Conservation (phyloP, 2,797 vertebrate species). For the Ceryle rudis region DNA sequence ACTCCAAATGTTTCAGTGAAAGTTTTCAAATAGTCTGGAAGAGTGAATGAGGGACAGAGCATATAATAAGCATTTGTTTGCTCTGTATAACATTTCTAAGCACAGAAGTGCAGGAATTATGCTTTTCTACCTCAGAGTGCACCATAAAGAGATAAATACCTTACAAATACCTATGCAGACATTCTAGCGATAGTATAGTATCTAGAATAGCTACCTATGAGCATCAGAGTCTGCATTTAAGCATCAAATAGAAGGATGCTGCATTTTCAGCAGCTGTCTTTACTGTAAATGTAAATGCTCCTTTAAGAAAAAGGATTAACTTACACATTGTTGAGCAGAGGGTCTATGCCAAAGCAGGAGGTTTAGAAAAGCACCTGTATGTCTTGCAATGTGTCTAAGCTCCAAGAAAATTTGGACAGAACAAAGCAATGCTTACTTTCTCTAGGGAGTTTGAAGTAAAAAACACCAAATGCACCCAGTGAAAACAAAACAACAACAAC, state of each 20-base stretch:
- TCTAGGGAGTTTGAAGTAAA: background rate
- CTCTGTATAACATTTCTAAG: background rate
- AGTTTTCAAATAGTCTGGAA: background rate
- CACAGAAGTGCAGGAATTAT: background rate
- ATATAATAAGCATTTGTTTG: background rate
- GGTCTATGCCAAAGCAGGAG: background rate
- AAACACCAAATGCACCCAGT: background rate
- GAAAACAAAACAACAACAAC: background rate
- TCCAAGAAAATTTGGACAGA: background rate
- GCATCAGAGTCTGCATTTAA: background rate
- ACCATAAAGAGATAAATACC: background rate
- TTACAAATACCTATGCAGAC: background rate
- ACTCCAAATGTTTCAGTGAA: background rate
- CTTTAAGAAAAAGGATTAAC: background rate
- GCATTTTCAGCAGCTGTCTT: background rate
- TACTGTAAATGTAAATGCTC: background rate
- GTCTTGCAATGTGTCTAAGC: background rate
- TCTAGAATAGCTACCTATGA: background rate
- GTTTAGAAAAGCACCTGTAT: background rate
- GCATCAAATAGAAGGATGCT: background rate
- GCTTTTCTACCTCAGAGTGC: background rate
- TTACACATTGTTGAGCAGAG: background rate
- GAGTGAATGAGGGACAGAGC: background rate
- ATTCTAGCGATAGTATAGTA: background rate
- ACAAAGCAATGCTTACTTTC: background rate